A percentile compares a stretch with the other conserved stretches of the same genome.
Evolutionary conservation across 2,888 invertebrate species (phyloP).

Genomic region (Dichetophora obliterata): DNA sequence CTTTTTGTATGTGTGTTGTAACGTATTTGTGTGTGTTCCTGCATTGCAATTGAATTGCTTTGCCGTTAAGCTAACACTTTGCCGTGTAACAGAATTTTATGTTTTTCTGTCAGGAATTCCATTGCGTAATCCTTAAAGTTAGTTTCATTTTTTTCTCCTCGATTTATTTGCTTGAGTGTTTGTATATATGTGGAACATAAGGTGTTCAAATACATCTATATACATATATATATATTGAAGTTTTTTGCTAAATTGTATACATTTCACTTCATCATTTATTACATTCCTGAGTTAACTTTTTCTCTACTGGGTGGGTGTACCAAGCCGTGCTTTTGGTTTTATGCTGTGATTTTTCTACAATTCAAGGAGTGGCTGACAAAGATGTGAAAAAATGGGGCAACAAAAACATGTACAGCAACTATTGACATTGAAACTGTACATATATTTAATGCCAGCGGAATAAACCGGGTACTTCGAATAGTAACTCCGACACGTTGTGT

Average conservation of each 20-base stretch:
- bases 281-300: constrained; percentile 15
- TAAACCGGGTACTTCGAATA: no score
- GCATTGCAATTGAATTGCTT: constrained; percentile 24
- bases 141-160: neutral
- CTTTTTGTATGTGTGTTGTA: neutral
- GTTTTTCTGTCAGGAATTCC: constrained; percentile 49
- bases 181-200: neutral
- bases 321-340: neutral
- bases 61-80: neutral
- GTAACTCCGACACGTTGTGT: no score
- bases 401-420: no score
- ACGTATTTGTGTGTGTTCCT: neutral
- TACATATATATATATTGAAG: neutral
- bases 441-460: no score
- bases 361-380: neutral
- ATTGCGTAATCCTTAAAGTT: constrained; percentile 34
- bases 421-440: no score
- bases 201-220: neutral
- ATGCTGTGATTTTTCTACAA: neutral
- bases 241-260: neutral
- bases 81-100: constrained; percentile 43
- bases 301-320: no score
- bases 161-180: neutral
- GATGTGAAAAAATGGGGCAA: no score
- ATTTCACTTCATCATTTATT: constrained; percentile 44